phyloP scores from a whole-genome alignment of 2,113 vertebrate genomes.

The Pomatostomus ruficeps region DNA sequence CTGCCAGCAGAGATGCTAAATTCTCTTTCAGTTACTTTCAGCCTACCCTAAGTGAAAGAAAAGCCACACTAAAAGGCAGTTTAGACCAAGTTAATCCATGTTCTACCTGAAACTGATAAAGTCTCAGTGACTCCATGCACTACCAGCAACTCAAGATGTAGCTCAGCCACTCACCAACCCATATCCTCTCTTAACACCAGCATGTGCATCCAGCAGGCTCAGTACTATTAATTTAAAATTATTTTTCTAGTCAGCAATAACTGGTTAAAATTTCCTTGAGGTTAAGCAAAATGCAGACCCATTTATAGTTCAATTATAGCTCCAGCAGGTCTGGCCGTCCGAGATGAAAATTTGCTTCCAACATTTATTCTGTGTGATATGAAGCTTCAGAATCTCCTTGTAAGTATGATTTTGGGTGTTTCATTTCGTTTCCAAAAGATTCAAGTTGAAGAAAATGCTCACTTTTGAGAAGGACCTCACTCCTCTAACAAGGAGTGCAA shows the following conservation, averaged over 20 bases:
- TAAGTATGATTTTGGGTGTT: neutral
- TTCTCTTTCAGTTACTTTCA: neutral
- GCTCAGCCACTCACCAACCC: neutral
- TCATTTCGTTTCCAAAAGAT: neutral
- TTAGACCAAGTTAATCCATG: neutral
- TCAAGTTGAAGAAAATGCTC: neutral
- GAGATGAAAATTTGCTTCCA: neutral
- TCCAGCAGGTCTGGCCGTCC: neutral
- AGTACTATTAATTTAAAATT: neutral
- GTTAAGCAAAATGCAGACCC: neutral
- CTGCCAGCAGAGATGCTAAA: neutral
- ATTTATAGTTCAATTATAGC: neutral
- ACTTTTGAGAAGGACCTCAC: neutral
- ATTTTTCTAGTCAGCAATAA: neutral
- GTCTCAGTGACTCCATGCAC: neutral
- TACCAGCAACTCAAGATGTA: neutral
- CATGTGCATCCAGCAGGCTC: rapidly evolving
- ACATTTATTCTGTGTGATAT: rapidly evolving
- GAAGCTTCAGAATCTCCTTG: neutral
- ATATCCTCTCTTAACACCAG: neutral
- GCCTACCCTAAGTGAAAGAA: neutral
- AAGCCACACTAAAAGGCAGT: neutral
- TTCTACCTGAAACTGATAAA: neutral
- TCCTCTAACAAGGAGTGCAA: neutral
- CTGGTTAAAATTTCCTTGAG: neutral